Evolutionary conservation across 2,113 vertebrate genomes (phyloP), one percentile per base, ranked within the genome.

Genomic region (Salvelinus fontinalis): DNA sequence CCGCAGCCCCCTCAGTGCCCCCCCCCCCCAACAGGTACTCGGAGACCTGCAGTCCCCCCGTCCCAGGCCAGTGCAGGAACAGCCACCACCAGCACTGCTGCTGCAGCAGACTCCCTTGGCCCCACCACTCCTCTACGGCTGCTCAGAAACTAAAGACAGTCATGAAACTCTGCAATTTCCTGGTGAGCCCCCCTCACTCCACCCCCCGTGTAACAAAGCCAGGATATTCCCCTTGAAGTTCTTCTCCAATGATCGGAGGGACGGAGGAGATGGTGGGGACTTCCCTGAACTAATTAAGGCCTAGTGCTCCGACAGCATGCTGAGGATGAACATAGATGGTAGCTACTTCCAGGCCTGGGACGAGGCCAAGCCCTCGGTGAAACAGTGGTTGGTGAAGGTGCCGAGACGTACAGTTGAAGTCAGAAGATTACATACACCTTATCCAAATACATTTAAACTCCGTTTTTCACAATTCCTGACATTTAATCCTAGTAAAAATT

Each of bases 271-370:
- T 8, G 22, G 67, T 22, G 1, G 24, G 49, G 74, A 24, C n/a
- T 11, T 24, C 59, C 59, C 16, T 13, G 16, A n/a, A 16, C 20
- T 2, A 22, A 78, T 84, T 26, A 90, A 90, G 0, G 84, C 83
- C 22, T 89, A 73, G 7, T 90, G 71, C 65, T 80, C 18, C 0
- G 89, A 86, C 0, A 75, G 80, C 44, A 79, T 84, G 39, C 91
- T 85, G 0, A 75, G 80, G 44, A 79, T 85, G 39, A 91, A 94
- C 7, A 89, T 95, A 72, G 84, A 93, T 64, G 94, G 95, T 48
- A 96, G 80, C 79, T 95, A 94, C 84, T 96, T 95, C 85, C 95
- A 95, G 87, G 93, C 92, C 20, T 77, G 84, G 0, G 78, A 27
- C n/a, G 92, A 91, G 64, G 89, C 85, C 44, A 87, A 90, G 60